Evolutionary conservation across 1,140 invertebrate species (phyloP).

Genomic region (Bacillus rossius): DNA sequence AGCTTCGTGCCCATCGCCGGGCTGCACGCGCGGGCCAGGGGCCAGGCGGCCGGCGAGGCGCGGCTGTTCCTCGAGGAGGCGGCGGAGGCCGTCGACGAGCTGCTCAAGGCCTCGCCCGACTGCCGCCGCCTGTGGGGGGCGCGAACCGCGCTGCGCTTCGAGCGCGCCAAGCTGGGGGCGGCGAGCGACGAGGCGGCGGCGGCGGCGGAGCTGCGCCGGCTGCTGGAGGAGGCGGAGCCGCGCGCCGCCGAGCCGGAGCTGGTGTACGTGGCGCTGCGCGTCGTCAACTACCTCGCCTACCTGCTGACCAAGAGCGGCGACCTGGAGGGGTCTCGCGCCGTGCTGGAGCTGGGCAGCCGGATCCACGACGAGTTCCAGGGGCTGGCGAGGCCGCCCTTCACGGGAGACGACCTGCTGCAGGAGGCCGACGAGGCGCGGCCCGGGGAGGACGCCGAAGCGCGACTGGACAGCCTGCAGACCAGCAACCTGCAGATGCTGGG

Average conservation of each 20-base stretch:
- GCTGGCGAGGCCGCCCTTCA: constrained; percentile 15
- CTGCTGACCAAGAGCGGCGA: constrained; percentile 20
- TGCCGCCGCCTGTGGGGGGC: neutral
- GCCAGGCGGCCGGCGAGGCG: neutral
- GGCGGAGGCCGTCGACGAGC: neutral
- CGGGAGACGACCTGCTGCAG: constrained; percentile 23
- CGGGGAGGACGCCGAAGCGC: constrained; percentile 26
- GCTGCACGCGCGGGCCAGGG: neutral
- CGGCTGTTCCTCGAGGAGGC: neutral
- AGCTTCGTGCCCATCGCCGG: neutral
- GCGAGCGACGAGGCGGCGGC: constrained; percentile 14
- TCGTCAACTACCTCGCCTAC: constrained; percentile 28
- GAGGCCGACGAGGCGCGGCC: no score
- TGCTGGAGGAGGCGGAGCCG: constrained; percentile 9
- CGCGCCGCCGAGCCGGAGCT: constrained; percentile 17
- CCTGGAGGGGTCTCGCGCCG: constrained; percentile 10
- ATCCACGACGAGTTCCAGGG: constrained; percentile 19
- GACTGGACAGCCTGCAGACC: constrained; percentile 44
- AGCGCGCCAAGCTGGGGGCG: constrained; percentile 19
- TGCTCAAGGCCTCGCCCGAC: neutral
- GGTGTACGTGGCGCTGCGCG: constrained; percentile 22
- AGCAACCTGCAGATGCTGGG: constrained; percentile 47
- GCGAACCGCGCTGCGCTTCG: constrained; percentile 20
- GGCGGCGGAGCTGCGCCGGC: constrained; percentile 11
- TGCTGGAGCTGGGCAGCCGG: constrained; percentile 20